phyloP scores from a whole-genome alignment of 2,888 invertebrate genomes.

The Epinotia ramella region DNA sequence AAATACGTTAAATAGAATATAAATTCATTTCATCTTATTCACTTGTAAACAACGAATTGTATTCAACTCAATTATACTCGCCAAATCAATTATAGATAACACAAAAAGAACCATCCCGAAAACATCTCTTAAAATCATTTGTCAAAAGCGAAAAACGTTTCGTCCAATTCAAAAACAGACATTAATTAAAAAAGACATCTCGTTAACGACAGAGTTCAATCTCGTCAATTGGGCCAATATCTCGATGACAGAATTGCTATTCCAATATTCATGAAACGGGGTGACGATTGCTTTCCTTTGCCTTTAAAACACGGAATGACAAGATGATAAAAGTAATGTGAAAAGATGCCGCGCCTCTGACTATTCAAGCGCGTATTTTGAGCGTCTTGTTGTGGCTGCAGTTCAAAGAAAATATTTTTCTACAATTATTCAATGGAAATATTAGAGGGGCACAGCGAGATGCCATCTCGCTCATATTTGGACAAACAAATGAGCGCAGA shows the following conservation, averaged over 20 bases:
- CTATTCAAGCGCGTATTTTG: neutral
- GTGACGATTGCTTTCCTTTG: constrained; percentile 29
- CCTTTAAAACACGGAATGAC: constrained; percentile 20
- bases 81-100: neutral
- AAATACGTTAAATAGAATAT: too few species aligned
- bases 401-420: neutral
- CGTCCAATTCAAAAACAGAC: constrained; percentile 22
- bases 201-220: constrained; percentile 32
- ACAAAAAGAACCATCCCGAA: neutral
- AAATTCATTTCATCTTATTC: neutral
- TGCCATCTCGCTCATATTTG: too few species aligned
- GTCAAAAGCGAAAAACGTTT: neutral
- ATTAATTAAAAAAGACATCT: constrained; percentile 44
- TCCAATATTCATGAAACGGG: constrained; percentile 40
- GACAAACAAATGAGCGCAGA: too few species aligned
- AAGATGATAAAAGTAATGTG: constrained; percentile 4
- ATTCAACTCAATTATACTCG: neutral
- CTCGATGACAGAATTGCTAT: constrained; percentile 32
- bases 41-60: neutral
- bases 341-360: neutral
- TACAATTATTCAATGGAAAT: neutral
- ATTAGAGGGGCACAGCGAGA: neutral
- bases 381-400: neutral
- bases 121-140: neutral
- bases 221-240: constrained; percentile 30